Base-by-base conservation (phyloP, 2,113 vertebrate genomes). In the Coptodon bakossiorum region DNA sequence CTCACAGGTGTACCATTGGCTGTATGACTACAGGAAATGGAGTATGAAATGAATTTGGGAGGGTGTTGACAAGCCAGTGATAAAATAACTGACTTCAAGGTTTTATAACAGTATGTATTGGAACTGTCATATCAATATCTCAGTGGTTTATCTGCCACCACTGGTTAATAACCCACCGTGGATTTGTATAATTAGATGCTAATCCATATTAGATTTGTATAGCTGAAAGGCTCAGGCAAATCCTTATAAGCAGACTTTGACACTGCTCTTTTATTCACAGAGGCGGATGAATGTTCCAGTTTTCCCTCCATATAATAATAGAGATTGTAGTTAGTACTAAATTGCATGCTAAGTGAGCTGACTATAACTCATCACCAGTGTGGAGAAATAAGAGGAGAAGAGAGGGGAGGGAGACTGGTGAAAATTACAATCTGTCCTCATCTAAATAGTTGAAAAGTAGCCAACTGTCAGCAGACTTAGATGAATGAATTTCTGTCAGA, bases 401-500 rank as follows among this genome's bases (percentile, higher is more conserved):
- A 59, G 86, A 48, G 19, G 12, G 59, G 48, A 73, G 3, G 11
- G 68, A 34, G n/a, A 79, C 11, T 59, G 27, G 6, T 57, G 80
- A 71, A 76, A 50, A 50, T 83, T n/a, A 85, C 16, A 11, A 45
- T 38, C 80, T 52, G 71, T 68, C 48, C 36, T 88, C 84, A 48
- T 84, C 19, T 19, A 71, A 79, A 85, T 83, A 86, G 84, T 79
- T 92, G 84, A 87, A 53, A 16, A 9, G n/a, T 19, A 43, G 82
- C 89, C 89, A 87, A 50, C n/a, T 61, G 53, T 80, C 59, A 78
- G 54, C 38, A 27, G 56, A 80, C 43, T 53, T 66, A 43, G 45
- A 79, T 45, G 59, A 63, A 66, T 61, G 38, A 86, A 52, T 10
- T 78, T 7, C 52, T 43, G 66, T 34, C 54, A 54, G 22, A 89